Conservation (phyloP, 1,140 invertebrate species). For the Bombus vancouverensis region DNA sequence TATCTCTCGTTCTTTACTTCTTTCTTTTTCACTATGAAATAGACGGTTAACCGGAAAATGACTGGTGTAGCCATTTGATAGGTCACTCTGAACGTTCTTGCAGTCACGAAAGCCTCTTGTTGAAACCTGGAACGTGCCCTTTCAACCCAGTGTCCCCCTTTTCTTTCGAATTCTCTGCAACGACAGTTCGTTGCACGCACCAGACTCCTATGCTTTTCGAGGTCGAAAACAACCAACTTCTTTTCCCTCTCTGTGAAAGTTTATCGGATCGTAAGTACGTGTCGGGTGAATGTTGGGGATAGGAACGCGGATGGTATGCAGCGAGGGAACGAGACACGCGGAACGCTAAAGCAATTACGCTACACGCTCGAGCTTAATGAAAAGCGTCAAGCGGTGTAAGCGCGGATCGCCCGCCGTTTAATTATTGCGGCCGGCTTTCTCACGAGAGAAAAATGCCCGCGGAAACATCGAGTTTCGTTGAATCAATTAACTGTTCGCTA, state of each 20-base stretch:
- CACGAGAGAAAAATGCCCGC: not conserved
- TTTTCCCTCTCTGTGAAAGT: not conserved
- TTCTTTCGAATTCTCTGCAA: not conserved
- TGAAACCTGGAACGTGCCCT: not conserved
- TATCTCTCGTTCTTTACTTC: not conserved
- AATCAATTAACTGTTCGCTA: constrained; percentile 14
- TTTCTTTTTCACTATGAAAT: not conserved
- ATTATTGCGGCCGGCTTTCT: constrained; percentile 16
- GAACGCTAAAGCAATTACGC: constrained; percentile 32
- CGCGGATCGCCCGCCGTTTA: not conserved
- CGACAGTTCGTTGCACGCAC: not conserved
- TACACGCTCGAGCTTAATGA: constrained; percentile 27
- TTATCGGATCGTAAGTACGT: not conserved
- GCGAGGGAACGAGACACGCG: not conserved
- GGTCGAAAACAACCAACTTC: not conserved
- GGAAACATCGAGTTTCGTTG: not conserved
- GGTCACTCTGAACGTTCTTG: not conserved
- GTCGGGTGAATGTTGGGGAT: too few species aligned
- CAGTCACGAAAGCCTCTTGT: not conserved
- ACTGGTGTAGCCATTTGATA: not conserved
- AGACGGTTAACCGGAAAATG: constrained; percentile 13
- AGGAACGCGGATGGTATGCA: too few species aligned
- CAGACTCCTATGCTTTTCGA: constrained; percentile 7
- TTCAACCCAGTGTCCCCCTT: not conserved
- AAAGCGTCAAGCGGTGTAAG: constrained; percentile 9